Conservation (phyloP, 2,797 vertebrate species). For the Tauraco hartlaubi region DNA sequence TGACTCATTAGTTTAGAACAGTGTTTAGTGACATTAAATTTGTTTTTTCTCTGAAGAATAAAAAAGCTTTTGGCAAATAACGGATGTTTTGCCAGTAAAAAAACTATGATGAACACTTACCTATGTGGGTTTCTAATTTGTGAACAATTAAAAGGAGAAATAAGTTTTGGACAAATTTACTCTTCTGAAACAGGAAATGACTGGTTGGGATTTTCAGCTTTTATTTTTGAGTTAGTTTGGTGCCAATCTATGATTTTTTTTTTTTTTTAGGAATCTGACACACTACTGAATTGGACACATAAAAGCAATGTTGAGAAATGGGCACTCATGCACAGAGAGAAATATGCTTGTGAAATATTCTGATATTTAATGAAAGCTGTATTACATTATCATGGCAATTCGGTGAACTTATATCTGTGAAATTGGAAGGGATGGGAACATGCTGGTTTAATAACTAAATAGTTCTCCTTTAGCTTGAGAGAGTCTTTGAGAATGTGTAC, state of each 20-base stretch:
- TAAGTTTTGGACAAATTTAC: background rate
- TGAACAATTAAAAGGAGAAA: background rate
- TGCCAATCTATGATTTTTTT: rapidly evolving
- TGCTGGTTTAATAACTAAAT: background rate
- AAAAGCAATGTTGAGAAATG: background rate
- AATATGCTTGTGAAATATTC: background rate
- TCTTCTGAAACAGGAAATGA: background rate
- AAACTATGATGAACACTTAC: background rate
- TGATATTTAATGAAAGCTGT: background rate
- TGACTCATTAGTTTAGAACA: background rate
- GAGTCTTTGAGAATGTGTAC: rapidly evolving
- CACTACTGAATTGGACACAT: background rate
- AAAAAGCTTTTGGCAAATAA: background rate
- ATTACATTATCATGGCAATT: background rate
- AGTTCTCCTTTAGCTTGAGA: background rate
- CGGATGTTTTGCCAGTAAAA: background rate
- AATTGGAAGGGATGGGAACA: background rate
- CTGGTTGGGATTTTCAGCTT: background rate
- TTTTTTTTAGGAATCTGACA: background rate
- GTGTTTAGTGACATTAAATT: background rate
- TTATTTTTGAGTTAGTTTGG: background rate
- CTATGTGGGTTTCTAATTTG: background rate
- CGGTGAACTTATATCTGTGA: background rate
- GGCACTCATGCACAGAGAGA: background rate
- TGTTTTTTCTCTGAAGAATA: background rate